These are phyloP conservation scores for Drosophila burlai DNA, from an alignment of 1,140 invertebrate genomes.

Conservation along the genomic window DNA sequence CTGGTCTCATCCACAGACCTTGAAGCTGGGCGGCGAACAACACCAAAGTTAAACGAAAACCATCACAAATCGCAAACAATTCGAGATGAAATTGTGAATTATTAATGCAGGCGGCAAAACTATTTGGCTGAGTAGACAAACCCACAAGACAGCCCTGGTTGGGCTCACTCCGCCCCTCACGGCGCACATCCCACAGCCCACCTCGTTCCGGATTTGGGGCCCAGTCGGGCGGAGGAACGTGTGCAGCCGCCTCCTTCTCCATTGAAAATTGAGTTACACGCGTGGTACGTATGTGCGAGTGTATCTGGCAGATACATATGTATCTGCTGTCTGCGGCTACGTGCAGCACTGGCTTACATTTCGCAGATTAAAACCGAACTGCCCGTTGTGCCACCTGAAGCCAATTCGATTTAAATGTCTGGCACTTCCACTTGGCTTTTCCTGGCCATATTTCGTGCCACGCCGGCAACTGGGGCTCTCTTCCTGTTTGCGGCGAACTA, in stretches of 20 bases:
- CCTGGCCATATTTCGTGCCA: constrained; percentile 70
- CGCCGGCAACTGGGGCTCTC: constrained; percentile 31
- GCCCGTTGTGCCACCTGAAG: constrained; percentile 63
- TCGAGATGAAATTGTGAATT: constrained; percentile 84
- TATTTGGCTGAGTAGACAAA: constrained; percentile 82
- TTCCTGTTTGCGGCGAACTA: constrained; percentile 72
- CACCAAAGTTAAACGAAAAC: constrained; percentile 71
- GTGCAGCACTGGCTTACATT: constrained; percentile 60
- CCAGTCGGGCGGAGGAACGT: constrained; percentile 43
- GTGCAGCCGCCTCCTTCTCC: constrained; percentile 57
- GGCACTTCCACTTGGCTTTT: constrained; percentile 78
- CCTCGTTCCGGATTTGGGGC: background rate
- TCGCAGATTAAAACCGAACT: constrained; percentile 72
- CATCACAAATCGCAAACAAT: constrained; percentile 84
- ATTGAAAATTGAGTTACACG: constrained; percentile 83
- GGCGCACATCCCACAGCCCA: background rate
- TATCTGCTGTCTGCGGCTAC: constrained; percentile 50
- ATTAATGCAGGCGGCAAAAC: constrained; percentile 82
- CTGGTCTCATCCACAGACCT: constrained; percentile 34
- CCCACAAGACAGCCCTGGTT: constrained; percentile 49
- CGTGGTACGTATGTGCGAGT: constrained; percentile 53
- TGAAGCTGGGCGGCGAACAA: constrained; percentile 39
- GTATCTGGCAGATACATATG: constrained; percentile 48
- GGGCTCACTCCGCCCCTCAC: constrained; percentile 2
- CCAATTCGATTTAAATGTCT: constrained; percentile 84